A percentile compares a stretch with the other conserved stretches of the same genome.
Evolutionary conservation across 2,113 vertebrate genomes (phyloP).

Genomic region (Aldabrachelys gigantea): DNA sequence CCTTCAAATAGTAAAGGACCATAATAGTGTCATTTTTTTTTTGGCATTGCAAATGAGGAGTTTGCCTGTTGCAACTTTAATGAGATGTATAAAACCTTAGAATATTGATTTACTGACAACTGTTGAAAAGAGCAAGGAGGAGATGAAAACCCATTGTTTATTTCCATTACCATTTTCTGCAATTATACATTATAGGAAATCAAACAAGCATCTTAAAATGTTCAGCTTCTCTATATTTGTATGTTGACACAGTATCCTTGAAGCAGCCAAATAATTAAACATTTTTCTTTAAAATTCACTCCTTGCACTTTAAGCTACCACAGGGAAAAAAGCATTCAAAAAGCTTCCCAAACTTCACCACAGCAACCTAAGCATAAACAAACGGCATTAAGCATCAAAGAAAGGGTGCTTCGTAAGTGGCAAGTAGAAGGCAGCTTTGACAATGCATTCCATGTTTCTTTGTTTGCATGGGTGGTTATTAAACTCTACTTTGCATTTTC

Average conservation of each 20-base stretch:
- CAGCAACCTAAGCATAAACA: rapidly evolving
- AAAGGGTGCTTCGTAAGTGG: rapidly evolving
- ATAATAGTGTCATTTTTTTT: not conserved
- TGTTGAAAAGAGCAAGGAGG: constrained; percentile 65
- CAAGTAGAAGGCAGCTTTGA: rapidly evolving
- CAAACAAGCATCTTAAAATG: constrained; percentile 55
- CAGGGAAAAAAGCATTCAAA: not conserved
- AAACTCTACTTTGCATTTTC: not conserved
- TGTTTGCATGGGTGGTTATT: not conserved
- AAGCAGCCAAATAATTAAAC: constrained; percentile 39
- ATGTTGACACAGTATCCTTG: constrained; percentile 20
- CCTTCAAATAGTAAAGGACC: constrained; percentile 49
- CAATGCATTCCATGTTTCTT: not conserved
- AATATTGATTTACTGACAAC: constrained; percentile 71
- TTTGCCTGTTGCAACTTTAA: constrained; percentile 58
- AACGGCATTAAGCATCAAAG: not conserved
- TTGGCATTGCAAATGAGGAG: not conserved
- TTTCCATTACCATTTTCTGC: constrained; percentile 64
- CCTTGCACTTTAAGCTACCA: constrained; percentile 12
- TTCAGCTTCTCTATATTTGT: constrained; percentile 51
- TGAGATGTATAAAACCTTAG: not conserved
- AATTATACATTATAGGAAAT: constrained; percentile 42
- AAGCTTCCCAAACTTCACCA: not conserved
- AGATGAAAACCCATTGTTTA: constrained; percentile 66
- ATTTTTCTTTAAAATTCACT: constrained; percentile 7